phyloP scores from a whole-genome alignment of 2,888 invertebrate genomes.

The Tridacna gigas region DNA sequence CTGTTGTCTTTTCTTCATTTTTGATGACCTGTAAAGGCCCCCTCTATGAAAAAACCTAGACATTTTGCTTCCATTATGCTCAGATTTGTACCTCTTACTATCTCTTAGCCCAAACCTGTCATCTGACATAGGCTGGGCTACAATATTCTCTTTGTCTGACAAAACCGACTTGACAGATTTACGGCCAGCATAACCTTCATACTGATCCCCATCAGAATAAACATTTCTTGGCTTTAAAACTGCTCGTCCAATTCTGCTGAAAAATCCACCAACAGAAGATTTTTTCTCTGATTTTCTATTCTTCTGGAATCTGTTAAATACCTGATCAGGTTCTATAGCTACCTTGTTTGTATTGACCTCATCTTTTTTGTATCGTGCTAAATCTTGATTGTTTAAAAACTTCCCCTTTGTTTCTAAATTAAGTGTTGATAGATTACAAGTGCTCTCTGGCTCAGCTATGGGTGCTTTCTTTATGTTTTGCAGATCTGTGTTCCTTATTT shows the following conservation, averaged over 20 bases:
- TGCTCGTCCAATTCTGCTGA: constrained; percentile 75
- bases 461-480: constrained; percentile 66
- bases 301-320: constrained; percentile 64
- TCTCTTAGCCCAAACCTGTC: constrained; percentile 31
- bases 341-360: constrained; percentile 30
- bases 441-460: constrained; percentile 75
- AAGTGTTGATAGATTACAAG: constrained; percentile 73
- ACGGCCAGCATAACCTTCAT: constrained; percentile 7
- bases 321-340: constrained; percentile 36
- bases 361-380: constrained; percentile 38
- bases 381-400: constrained; percentile 64
- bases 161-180: constrained; percentile 36
- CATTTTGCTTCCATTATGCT: constrained; percentile 45
- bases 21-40: constrained; percentile 61
- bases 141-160: constrained; percentile 57
- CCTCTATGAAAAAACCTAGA: constrained; percentile 61
- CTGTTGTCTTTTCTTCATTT: constrained; percentile 60
- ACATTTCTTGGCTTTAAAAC: constrained; percentile 74
- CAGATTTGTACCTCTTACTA: constrained; percentile 30
- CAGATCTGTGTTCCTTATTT: constrained; percentile 60
- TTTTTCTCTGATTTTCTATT: constrained; percentile 67
- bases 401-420: constrained; percentile 75
- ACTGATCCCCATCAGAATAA: constrained; percentile 61
- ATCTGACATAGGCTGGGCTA: neutral
- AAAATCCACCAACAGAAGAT: constrained; percentile 73